Base-by-base conservation (phyloP, 2,888 invertebrate genomes). In the Microchrysa polita region DNA sequence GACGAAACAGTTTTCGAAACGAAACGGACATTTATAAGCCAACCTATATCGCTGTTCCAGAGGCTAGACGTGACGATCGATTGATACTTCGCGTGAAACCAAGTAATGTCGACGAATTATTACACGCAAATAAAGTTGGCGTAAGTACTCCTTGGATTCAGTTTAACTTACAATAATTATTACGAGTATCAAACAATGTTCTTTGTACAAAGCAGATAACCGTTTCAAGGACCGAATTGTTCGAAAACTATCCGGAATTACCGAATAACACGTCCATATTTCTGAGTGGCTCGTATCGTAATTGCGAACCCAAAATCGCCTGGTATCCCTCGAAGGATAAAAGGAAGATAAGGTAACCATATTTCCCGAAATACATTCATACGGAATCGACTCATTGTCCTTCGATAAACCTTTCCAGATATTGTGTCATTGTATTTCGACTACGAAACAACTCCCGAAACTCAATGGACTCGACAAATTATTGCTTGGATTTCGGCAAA, bases 271-370 rank as follows among this genome's bases (percentile, higher is more conserved):
- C 86, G 12, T 85, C 85, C 14, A 84, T 89, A 0, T 83, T 86
- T 73, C 88, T 88, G 79, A 87, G 87, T 74, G 81, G 83, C 59
- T 84, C 87, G 2, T 80, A 86, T 53, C 79, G 85, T 73, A 82
- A 81, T 18, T 90, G 90, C 78, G 84, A 87, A 67, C 85, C 87
- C n/a, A 85, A 86, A 1, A 85, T 90, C 16, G 88, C 88, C 23
- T 90, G 90, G 90, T 82, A 87, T 74, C 85, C 88, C 4, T 85
- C 88, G 1, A 86, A 87, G 0, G 87, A 86, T 76, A 81, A 82
- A 23, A 81, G 85, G 23, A 80, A 83, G 72, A 77, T 83, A 73
- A 82, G 83, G 85, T 85, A 78, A 79, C n/a, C n/a, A n/a, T n/a
- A n/a, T n/a, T n/a, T n/a, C n/a, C n/a, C n/a, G n/a, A n/a, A n/a